Conservation (phyloP, 1,140 invertebrate species). For the Cydia splendana region DNA sequence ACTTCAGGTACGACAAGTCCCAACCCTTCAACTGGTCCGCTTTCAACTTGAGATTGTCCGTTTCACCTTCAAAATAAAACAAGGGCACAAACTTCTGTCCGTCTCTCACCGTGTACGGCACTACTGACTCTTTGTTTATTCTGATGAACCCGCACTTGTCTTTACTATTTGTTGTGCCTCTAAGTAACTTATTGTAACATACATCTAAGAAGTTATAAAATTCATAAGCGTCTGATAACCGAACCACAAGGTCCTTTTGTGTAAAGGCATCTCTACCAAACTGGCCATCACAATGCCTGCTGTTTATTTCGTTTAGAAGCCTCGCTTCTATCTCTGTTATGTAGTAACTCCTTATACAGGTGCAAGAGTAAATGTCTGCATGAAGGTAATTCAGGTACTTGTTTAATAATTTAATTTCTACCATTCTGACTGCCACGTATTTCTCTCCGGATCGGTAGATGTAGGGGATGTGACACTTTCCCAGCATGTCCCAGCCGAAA, state of each 20-base stretch:
- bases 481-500: conserved; percentile 94
- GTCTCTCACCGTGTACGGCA: conserved; percentile 93
- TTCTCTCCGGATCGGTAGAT: conserved; percentile 91
- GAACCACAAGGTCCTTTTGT: conserved; percentile 93
- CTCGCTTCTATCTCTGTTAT: conserved; percentile 94
- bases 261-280: conserved; percentile 95
- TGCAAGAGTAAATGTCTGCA: conserved; percentile 91
- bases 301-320: conserved; percentile 95
- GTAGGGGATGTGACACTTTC: conserved; percentile 92
- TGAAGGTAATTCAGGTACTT: conserved; percentile 91
- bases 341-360: conserved; percentile 95
- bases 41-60: conserved; percentile 92
- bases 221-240: conserved; percentile 91
- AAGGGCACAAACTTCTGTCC: conserved; percentile 93
- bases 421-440: conserved; percentile 94
- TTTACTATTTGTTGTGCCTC: conserved; percentile 83
- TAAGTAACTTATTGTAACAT: conserved; percentile 90
- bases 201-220: conserved; percentile 95
- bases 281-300: conserved; percentile 93
- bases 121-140: conserved; percentile 96
- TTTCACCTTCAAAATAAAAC: conserved; percentile 97
- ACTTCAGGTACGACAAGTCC: conserved; percentile 95
- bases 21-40: conserved; percentile 92
- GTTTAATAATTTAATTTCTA: conserved; percentile 92
- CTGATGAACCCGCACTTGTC: conserved; percentile 96